Conservation (phyloP, 2,888 invertebrate genomes). For the Ormyrus rosae region DNA sequence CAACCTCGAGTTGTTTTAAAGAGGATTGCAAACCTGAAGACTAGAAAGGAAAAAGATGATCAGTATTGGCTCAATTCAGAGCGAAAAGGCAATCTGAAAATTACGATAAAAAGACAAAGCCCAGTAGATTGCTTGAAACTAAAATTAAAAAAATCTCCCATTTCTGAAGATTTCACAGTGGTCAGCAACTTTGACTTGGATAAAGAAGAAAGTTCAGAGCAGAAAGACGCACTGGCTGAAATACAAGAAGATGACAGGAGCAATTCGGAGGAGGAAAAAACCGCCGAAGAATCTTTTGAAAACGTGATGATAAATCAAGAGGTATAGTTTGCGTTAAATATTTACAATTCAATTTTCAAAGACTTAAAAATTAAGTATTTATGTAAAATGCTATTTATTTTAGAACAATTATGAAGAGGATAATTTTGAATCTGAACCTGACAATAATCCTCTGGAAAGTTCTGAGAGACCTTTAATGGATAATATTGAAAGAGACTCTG, state of each 20-base stretch:
- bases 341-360: constrained; percentile 2
- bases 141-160: constrained; percentile 69
- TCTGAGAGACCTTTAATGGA: constrained; percentile 69
- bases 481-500: constrained; percentile 73
- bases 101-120: constrained; percentile 70
- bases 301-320: constrained; percentile 72
- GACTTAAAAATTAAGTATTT: neutral
- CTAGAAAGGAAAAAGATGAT: constrained; percentile 63
- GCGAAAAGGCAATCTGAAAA: constrained; percentile 68
- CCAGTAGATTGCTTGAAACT: constrained; percentile 66
- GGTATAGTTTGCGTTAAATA: constrained; percentile 58
- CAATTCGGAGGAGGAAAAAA: constrained; percentile 65
- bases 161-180: constrained; percentile 69
- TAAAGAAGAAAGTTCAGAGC: constrained; percentile 44
- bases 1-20: constrained; percentile 70
- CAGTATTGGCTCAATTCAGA: constrained; percentile 69
- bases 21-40: constrained; percentile 66
- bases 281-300: constrained; percentile 67
- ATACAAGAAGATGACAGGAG: constrained; percentile 68
- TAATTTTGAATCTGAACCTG: constrained; percentile 65
- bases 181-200: constrained; percentile 65
- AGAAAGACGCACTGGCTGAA: constrained; percentile 67
- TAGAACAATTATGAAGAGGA: constrained; percentile 67
- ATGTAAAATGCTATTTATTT: neutral
- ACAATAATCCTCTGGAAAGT: constrained; percentile 69